Evolutionary conservation across 2,113 vertebrate genomes (phyloP), one percentile per base, ranked within the genome.

Genomic region (Cathartes aura): DNA sequence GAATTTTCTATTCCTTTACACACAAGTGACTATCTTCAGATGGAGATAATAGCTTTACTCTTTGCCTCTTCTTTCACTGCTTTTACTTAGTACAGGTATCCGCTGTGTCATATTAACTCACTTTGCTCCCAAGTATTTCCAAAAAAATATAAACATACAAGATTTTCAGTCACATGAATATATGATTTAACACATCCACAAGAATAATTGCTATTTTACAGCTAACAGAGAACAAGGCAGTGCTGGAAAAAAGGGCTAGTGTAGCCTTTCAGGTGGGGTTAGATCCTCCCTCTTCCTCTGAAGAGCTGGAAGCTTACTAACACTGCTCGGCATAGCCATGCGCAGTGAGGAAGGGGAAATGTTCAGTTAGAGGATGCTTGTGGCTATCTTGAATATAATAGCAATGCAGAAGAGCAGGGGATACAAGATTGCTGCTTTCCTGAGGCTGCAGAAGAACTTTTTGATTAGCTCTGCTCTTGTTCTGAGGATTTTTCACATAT

Each of bases 331-430:
- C 30, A 58, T 4, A 82, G 30, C 40, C 19, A 43, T 40, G 34
- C 0, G 0, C 12, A 55, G 19, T 26, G 15, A 56, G 34, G 27
- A 76, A 36, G 20, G 13, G 34, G 27, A 87, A 75, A 42, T 30
- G 2, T 21, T 75, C 30, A 58, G 4, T 55, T n/a, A 68, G 16
- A 60, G 20, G 34, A 36, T 50, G 34, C 40, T 87, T 56, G 11
- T 52, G 43, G 43, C 36, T 52, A 40, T 67, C 26, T 38, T 42
- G 14, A 36, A 6, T 20, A 23, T 21, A 64, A 68, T 2, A 56
- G 6, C 22, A 53, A 47, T 36, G 7, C 5, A 83, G 40, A 86
- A 82, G 14, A 19, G 15, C 42, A 38, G 18, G 34, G 29, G 3
- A 48, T 83, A 30, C 24, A 79, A 85, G 47, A 45, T 11, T 68